phyloP scores from a whole-genome alignment of 35 echinoderm and acorn worm species.

The Eucidaris tribuloides region DNA sequence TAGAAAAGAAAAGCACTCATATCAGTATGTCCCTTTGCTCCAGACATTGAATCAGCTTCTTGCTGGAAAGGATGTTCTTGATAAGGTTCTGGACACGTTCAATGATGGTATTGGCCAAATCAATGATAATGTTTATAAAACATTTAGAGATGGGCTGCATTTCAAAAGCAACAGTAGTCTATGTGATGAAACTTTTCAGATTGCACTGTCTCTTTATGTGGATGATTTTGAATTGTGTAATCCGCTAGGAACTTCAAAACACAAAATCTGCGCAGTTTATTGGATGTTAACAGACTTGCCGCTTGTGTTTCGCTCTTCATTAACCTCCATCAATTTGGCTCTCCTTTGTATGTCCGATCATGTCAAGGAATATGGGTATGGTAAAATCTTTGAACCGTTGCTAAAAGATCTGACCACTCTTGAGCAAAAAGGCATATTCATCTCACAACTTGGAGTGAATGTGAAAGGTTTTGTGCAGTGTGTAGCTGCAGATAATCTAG shows the following conservation, averaged over 20 bases:
- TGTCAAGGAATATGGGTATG: slow-evolving; percentile 50
- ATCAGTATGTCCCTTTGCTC: slow-evolving; percentile 45
- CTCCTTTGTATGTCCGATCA: slow-evolving; percentile 31
- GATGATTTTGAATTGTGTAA: slow-evolving; percentile 59
- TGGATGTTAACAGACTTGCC: slow-evolving; percentile 40
- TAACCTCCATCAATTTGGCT: slow-evolving; percentile 34
- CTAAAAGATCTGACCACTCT: slow-evolving; percentile 27
- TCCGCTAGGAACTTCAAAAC: slow-evolving; percentile 50
- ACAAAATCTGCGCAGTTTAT: slow-evolving; percentile 59
- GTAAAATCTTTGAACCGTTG: slow-evolving; percentile 40
- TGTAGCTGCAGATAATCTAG: slow-evolving; percentile 51
- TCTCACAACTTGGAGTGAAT: slow-evolving; percentile 7
- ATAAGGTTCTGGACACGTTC: not conserved
- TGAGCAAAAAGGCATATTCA: slow-evolving; percentile 25
- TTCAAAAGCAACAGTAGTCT: slow-evolving; percentile 43
- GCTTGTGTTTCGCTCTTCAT: not conserved
- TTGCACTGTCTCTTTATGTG: slow-evolving; percentile 38
- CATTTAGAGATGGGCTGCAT: slow-evolving; percentile 32
- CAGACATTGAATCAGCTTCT: slow-evolving; percentile 12
- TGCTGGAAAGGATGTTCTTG: not conserved
- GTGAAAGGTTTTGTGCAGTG: slow-evolving; percentile 36
- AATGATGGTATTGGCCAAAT: not conserved
- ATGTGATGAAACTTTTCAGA: slow-evolving; percentile 13
- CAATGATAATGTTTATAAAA: not conserved
- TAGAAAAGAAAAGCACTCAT: slow-evolving; percentile 13